Percentiles rank a stretch among this genome's conserved stretches.
Conservation (phyloP, 35 echinoderm and acorn worm genomes). For the Holothuria glaberrima region DNA sequence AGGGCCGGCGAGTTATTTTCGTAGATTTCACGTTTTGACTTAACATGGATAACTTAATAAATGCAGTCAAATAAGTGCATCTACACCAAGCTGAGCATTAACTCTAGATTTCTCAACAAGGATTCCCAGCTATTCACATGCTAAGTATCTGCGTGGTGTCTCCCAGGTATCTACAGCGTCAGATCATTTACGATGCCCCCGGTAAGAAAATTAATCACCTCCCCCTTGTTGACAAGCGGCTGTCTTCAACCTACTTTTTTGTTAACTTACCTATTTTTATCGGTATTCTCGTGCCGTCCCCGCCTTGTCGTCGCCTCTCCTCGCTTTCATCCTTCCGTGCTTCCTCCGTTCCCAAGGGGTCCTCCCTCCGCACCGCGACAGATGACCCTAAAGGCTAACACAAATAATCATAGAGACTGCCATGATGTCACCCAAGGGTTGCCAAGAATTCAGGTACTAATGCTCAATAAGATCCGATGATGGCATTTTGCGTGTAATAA, state of each 20-base stretch:
- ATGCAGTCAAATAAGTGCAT: too few species aligned
- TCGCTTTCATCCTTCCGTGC: slow-evolving; percentile 49
- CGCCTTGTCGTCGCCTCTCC: slow-evolving; percentile 27
- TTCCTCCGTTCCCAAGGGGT: slow-evolving; percentile 42
- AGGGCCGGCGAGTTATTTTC: too few species aligned
- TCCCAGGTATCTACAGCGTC: too few species aligned
- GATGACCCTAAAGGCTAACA: slow-evolving; percentile 39
- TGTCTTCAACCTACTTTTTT: slow-evolving; percentile 51
- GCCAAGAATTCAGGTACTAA: neutral
- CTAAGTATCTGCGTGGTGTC: too few species aligned
- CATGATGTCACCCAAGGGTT: slow-evolving; percentile 6
- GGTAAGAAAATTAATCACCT: slow-evolving; percentile 50
- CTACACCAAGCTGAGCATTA: too few species aligned
- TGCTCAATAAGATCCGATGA: neutral
- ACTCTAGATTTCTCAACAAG: too few species aligned
- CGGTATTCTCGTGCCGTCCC: slow-evolving; percentile 32
- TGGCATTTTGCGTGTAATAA: neutral
- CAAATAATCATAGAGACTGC: slow-evolving; percentile 30
- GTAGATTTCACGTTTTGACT: too few species aligned
- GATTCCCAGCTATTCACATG: too few species aligned
- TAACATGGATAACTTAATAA: too few species aligned
- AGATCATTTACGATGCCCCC: slow-evolving; percentile 45
- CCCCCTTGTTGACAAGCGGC: slow-evolving; percentile 32
- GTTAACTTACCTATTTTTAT: slow-evolving; percentile 52
- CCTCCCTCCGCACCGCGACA: neutral